Base-by-base conservation (phyloP, 2,113 vertebrate species). In the Pseudorasbora parva region DNA sequence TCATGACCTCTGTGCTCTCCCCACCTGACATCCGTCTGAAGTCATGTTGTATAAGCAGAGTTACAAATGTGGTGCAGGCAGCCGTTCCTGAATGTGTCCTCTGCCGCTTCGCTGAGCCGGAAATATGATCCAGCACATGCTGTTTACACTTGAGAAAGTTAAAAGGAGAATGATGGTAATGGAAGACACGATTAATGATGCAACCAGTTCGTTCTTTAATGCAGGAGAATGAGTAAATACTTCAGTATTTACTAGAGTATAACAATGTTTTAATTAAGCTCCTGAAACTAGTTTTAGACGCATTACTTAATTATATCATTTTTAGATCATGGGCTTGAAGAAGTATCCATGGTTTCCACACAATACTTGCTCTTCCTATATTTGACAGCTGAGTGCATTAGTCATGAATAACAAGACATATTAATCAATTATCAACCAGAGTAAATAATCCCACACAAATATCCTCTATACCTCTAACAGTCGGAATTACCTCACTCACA, bases 371-470 rank as follows among this genome's bases (percentile, higher is more conserved):
- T 51, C 47, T 30, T 51, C 23, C 72, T 74, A 19, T 30, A 19
- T 51, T 9, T 19, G 45, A 49, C 3, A 41, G 64, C 23, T 49
- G n/a, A 74, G 72, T 51, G 54, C 33, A 1, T 78, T 78, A 78
- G 75, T 78, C 75, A 60, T 78, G 54, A 43, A 59, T 59, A 60
- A 59, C 33, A 43, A 78, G 21, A 59, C 3, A 1, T n/a, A 59
- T 43, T 59, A 37, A 56, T 60, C 19, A 37, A 41, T 37, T 60
- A 78, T 78, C 6, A 78, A 59, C n/a, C 25, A 33, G 21, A 59
- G 54, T 77, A 77, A 59, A 59, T 8, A 77, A 60, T 78, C 75
- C 75, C 75, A 78, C 54, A 15, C 54, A 56, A 56, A 76, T 21
- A 76, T 75, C 23, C 41, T 71, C 21, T 14, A 23, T 41, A 77